Evolutionary conservation across 2,113 vertebrate species (phyloP).

Genomic region (Oxygymnocypris stewartii): DNA sequence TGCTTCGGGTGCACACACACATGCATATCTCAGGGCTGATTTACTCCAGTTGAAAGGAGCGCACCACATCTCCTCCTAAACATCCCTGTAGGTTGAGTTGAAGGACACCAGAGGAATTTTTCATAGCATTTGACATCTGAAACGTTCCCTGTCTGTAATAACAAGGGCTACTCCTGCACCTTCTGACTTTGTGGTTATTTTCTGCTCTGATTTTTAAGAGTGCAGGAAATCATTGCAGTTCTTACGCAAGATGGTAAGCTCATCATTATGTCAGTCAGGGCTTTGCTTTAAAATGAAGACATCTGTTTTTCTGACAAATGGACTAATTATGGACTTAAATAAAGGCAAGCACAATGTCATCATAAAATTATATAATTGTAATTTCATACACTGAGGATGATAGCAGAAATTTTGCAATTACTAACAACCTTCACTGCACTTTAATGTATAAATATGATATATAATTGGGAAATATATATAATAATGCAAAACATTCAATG

Average conservation of each 20-base stretch:
- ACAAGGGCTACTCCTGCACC: neutral
- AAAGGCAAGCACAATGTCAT: neutral
- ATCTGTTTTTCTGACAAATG: slow-evolving; percentile 9
- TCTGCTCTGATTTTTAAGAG: slow-evolving; percentile 14
- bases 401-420: neutral
- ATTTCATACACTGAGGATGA: neutral
- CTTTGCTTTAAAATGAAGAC: slow-evolving; percentile 28
- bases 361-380: neutral
- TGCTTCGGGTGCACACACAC: neutral
- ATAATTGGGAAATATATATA: neutral
- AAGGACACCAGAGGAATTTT: slow-evolving; percentile 9
- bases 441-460: neutral
- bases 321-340: slow-evolving; percentile 17
- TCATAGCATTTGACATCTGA: slow-evolving; percentile 9
- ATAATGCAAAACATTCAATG: neutral
- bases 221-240: slow-evolving; percentile 22
- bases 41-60: slow-evolving; percentile 15
- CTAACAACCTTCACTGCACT: neutral
- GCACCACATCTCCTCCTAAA: neutral
- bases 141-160: slow-evolving; percentile 17
- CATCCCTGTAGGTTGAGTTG: slow-evolving; percentile 17
- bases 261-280: slow-evolving; percentile 26
- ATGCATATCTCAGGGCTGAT: neutral
- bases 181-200: neutral
- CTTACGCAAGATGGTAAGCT: slow-evolving; percentile 11